Conservation (phyloP, 2,797 vertebrate species). For the Todus mexicanus region DNA sequence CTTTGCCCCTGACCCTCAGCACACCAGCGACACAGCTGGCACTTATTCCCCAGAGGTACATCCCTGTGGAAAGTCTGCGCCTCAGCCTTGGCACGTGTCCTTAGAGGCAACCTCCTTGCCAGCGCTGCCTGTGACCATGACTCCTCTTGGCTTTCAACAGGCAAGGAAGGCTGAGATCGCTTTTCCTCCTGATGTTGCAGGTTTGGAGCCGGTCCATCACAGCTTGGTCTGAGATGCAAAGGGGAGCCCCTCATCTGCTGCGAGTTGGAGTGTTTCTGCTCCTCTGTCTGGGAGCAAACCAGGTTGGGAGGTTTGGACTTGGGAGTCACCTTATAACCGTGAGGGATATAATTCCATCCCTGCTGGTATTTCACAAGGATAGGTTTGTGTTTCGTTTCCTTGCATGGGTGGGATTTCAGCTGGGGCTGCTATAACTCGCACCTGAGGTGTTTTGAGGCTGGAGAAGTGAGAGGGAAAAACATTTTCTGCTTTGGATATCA, state of each 20-base stretch:
- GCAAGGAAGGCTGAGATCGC: background rate
- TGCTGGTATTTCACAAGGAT: background rate
- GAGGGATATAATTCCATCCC: background rate
- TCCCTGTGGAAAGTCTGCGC: background rate
- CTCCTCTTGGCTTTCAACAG: background rate
- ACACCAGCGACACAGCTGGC: background rate
- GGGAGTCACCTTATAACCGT: background rate
- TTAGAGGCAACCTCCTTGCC: background rate
- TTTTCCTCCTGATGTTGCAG: background rate
- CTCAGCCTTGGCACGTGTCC: accelerated
- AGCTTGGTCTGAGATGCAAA: background rate
- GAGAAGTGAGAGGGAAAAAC: background rate
- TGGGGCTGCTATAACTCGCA: background rate
- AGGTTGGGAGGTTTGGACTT: background rate
- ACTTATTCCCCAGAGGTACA: background rate
- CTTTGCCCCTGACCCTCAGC: background rate
- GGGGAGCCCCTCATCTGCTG: background rate
- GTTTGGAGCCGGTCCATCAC: background rate
- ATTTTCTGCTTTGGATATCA: background rate
- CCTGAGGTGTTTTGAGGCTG: background rate
- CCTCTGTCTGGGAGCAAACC: background rate
- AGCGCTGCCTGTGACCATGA: background rate
- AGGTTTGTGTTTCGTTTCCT: background rate
- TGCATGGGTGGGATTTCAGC: background rate
- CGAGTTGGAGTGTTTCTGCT: background rate